Conservation (phyloP, 1,140 invertebrate species). For the Drosophila bocqueti region DNA sequence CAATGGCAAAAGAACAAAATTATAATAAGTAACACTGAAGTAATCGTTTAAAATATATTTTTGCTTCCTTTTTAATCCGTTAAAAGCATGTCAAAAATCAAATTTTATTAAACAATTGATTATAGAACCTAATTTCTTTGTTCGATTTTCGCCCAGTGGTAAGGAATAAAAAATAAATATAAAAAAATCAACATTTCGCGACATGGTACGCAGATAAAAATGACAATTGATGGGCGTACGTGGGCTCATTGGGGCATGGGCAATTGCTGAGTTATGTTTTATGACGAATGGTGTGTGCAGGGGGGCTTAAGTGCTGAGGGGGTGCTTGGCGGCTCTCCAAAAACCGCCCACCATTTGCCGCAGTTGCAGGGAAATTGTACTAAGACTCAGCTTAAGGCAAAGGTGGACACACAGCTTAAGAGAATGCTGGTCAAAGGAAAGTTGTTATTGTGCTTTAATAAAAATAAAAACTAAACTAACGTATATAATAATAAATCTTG, state of each 20-base stretch:
- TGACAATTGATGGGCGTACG: constrained; percentile 82
- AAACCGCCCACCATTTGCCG: constrained; percentile 40
- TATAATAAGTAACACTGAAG: not conserved
- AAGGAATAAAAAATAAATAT: not conserved
- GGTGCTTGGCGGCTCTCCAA: constrained; percentile 5
- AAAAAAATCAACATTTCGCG: constrained; percentile 66
- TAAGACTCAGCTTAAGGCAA: not conserved
- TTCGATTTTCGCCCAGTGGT: not conserved
- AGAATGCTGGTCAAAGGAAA: not conserved
- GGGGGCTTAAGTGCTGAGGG: constrained; percentile 7
- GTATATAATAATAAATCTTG: not conserved
- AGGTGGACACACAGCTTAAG: not conserved
- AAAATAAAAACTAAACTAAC: not conserved
- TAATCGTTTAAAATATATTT: no score
- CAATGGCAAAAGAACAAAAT: not conserved
- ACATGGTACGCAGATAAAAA: constrained; percentile 79
- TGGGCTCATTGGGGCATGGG: constrained; percentile 74
- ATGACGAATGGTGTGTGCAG: constrained; percentile 62
- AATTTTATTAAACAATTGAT: no score
- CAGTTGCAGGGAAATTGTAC: not conserved
- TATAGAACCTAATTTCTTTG: not conserved
- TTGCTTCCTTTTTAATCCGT: no score
- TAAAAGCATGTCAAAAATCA: no score
- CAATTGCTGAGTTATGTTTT: constrained; percentile 82
- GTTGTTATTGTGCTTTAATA: not conserved